phyloP scores from a whole-genome alignment of 2,797 vertebrate species.

The Pangasius sanitwongsei region DNA sequence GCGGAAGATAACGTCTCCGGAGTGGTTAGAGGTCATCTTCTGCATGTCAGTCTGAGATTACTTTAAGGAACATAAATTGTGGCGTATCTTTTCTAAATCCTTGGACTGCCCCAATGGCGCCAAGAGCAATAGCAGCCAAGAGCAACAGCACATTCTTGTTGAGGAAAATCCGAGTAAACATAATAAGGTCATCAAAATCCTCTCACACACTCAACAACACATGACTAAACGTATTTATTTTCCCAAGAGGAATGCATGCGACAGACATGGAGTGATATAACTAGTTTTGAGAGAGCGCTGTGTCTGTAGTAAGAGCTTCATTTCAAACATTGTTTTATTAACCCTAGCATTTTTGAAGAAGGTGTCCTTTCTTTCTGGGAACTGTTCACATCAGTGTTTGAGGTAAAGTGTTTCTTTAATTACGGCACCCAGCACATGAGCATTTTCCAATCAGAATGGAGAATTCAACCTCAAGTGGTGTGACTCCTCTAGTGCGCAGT shows the following conservation, averaged over 20 bases:
- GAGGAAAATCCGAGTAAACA: background rate
- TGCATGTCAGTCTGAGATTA: slow-evolving; percentile 35
- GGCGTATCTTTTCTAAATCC: slow-evolving; percentile 26
- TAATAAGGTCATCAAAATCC: background rate
- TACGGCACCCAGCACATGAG: background rate
- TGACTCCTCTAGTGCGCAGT: background rate
- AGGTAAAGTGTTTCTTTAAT: background rate
- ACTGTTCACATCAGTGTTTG: background rate
- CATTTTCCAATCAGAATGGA: background rate
- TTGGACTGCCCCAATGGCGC: slow-evolving; percentile 6
- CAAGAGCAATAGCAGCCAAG: background rate
- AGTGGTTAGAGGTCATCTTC: slow-evolving; percentile 42
- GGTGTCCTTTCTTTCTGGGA: background rate
- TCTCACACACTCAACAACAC: background rate
- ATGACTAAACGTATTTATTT: background rate
- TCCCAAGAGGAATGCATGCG: background rate
- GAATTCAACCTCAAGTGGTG: background rate
- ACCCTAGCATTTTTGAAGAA: background rate
- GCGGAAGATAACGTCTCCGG: slow-evolving; percentile 33
- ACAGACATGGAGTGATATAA: background rate
- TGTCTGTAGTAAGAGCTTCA: background rate
- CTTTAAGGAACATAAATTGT: slow-evolving; percentile 26
- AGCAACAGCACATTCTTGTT: background rate
- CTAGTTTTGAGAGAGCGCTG: background rate
- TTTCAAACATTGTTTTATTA: background rate